A percentile compares a stretch with the other conserved stretches of the same genome.
These are phyloP conservation scores for Bagarius yarrelli DNA, from an alignment of 2,113 vertebrate genomes.

Conservation along the genomic window DNA sequence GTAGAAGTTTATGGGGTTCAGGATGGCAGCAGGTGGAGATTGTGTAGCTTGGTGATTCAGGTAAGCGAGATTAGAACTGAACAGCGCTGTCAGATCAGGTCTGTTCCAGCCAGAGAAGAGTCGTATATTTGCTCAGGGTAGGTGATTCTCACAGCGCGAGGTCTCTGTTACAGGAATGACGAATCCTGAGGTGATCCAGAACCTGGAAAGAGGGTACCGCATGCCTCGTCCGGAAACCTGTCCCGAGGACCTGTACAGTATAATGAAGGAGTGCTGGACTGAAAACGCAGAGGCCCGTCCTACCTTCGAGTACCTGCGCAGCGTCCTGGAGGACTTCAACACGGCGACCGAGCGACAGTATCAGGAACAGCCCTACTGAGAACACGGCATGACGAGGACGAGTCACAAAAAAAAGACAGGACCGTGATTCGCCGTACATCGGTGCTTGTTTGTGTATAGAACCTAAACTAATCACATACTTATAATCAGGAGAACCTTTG, in stretches of 20 bases:
- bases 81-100: neutral
- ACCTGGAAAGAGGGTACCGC: slow-evolving; percentile 86
- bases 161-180: slow-evolving; percentile 81
- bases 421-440: neutral
- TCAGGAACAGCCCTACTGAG: slow-evolving; percentile 76
- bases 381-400: too few relatives aligned
- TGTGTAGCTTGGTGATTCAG: too few relatives aligned
- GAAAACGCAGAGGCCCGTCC: slow-evolving; percentile 85
- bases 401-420: neutral
- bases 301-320: slow-evolving; percentile 92
- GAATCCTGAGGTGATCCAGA: slow-evolving; percentile 94
- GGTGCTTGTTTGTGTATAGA: neutral
- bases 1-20: too few relatives aligned
- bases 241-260: slow-evolving; percentile 76
- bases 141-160: neutral
- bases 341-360: slow-evolving; percentile 94
- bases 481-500: too few relatives aligned
- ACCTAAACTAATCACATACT: too few relatives aligned
- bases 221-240: slow-evolving; percentile 91
- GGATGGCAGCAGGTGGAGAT: too few relatives aligned
- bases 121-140: neutral
- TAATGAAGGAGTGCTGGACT: slow-evolving; percentile 90
- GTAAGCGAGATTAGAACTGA: neutral
- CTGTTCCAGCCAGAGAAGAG: neutral
- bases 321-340: slow-evolving; percentile 90